phyloP scores from a whole-genome alignment of 2,113 vertebrate genomes.

The Galeopterus variegatus region DNA sequence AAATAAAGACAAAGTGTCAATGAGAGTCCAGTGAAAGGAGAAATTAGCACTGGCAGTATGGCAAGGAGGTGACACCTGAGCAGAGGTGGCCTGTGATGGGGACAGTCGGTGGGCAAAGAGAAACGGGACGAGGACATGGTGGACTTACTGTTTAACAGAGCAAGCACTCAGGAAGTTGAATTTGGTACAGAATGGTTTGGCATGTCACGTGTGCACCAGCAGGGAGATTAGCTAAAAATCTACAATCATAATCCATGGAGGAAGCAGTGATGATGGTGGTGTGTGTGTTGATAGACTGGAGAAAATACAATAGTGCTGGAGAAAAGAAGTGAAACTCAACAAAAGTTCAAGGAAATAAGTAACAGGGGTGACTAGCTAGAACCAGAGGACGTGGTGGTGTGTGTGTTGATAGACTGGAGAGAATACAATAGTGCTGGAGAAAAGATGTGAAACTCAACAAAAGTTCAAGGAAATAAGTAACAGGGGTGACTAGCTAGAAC shows the following conservation, averaged over 20 bases:
- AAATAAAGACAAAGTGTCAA: not conserved
- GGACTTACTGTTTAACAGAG: not conserved
- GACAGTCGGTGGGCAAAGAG: rapidly evolving
- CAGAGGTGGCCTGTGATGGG: not conserved
- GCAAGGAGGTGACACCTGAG: not conserved
- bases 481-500: not conserved
- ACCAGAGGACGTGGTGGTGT: not conserved
- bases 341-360: not conserved
- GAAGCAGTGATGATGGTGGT: too few relatives aligned
- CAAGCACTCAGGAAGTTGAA: not conserved
- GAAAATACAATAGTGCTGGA: not conserved
- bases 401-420: not conserved
- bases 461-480: not conserved
- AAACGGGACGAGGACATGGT: rapidly evolving
- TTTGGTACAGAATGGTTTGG: not conserved
- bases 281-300: not conserved
- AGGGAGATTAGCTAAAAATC: not conserved
- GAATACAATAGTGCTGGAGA: not conserved
- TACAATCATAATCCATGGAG: rapidly evolving
- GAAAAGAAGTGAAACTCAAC: not conserved
- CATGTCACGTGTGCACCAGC: too few relatives aligned
- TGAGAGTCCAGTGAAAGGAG: not conserved
- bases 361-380: not conserved
- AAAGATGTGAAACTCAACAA: not conserved
- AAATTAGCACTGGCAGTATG: not conserved